Evolutionary conservation across 2,888 invertebrate genomes (phyloP).

Genomic region (Hemaris fuciformis): DNA sequence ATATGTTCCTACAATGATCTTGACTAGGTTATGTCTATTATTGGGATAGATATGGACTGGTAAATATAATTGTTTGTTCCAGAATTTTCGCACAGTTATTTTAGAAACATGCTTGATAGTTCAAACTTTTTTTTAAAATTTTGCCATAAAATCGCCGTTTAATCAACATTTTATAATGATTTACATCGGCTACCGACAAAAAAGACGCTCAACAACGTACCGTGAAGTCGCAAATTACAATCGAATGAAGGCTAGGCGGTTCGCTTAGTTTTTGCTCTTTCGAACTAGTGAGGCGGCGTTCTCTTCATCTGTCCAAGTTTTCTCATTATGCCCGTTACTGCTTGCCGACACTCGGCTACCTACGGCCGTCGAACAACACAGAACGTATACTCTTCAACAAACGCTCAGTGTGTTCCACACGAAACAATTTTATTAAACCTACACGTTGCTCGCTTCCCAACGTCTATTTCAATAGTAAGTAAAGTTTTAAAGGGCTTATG

Average conservation of each 20-base stretch:
- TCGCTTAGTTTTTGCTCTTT: constrained; percentile 42
- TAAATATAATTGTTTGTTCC: too few relatives aligned
- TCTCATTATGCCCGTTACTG: constrained; percentile 73
- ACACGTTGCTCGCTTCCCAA: constrained; percentile 23
- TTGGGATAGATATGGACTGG: too few relatives aligned
- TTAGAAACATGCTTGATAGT: too few relatives aligned
- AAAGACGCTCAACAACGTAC: constrained; percentile 11
- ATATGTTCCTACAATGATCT: background rate
- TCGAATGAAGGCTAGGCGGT: constrained; percentile 48
- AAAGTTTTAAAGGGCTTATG: constrained; percentile 48
- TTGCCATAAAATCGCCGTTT: background rate
- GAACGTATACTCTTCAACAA: constrained; percentile 50
- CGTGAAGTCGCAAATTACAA: constrained; percentile 36
- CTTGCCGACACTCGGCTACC: constrained; percentile 56
- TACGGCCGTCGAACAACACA: constrained; percentile 50
- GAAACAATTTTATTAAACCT: constrained; percentile 27
- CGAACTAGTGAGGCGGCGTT: constrained; percentile 41
- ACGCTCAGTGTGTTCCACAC: constrained; percentile 32
- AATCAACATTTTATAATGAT: background rate
- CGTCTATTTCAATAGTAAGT: constrained; percentile 54
- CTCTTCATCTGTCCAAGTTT: constrained; percentile 66
- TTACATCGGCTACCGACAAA: background rate
- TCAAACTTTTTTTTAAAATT: background rate
- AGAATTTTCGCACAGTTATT: background rate
- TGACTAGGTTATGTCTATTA: too few relatives aligned